Conservation (phyloP, 2,888 invertebrate species). For the Clusia tigrina region DNA sequence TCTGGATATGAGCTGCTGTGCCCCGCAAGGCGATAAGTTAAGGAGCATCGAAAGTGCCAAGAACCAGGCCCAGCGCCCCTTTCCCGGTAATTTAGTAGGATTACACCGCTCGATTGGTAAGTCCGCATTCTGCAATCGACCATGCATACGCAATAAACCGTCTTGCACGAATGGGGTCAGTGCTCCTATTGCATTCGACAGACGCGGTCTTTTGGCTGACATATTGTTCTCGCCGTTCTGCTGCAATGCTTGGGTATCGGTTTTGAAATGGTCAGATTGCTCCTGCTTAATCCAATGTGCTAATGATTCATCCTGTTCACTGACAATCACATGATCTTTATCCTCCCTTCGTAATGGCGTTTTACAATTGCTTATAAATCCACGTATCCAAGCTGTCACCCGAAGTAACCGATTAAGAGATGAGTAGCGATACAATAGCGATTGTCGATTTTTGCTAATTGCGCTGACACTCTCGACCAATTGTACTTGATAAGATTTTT, state of each 20-base stretch:
- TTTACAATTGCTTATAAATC: conserved; percentile 15
- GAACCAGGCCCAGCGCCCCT: conserved; percentile 6
- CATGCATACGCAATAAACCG: conserved; percentile 14
- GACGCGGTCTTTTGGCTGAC: neutral
- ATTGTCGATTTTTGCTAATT: neutral
- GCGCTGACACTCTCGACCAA: conserved; percentile 15
- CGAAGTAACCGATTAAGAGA: conserved; percentile 11
- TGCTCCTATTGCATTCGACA: conserved; percentile 5
- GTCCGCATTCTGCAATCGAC: neutral
- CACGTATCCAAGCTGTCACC: conserved; percentile 15
- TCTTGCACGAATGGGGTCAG: conserved; percentile 8
- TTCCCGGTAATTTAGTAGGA: conserved; percentile 3
- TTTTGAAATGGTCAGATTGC: neutral
- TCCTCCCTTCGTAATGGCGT: neutral
- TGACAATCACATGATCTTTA: neutral
- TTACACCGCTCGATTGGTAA: neutral
- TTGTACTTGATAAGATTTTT: conserved; percentile 14
- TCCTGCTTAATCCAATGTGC: conserved; percentile 15
- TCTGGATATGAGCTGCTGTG: conserved; percentile 17
- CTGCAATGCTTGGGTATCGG: neutral
- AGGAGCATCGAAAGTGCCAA: neutral
- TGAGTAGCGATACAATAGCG: conserved; percentile 20
- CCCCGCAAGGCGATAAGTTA: conserved; percentile 15
- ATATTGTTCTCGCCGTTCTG: neutral
- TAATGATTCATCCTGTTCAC: conserved; percentile 5